Percentiles rank a stretch among this genome's conserved stretches.
phyloP scores from a whole-genome alignment of 2,113 vertebrate species.

The Oncorhynchus masou region DNA sequence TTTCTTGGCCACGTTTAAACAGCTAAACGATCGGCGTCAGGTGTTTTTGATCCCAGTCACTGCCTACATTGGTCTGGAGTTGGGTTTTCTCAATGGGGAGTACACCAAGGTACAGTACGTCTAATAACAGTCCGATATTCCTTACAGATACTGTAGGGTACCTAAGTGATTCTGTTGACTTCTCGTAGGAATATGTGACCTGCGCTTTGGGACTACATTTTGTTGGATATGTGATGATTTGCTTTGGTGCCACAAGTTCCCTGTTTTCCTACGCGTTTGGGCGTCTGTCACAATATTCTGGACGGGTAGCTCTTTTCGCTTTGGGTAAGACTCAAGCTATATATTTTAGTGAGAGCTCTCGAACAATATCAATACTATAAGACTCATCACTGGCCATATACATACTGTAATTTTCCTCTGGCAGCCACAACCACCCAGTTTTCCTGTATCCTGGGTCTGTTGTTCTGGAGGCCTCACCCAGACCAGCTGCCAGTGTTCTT shows the following conservation, averaged over 20 bases:
- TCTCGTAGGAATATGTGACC: constrained; percentile 65
- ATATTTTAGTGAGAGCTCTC: no score
- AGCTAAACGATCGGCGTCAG: constrained; percentile 81
- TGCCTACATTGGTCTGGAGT: constrained; percentile 90
- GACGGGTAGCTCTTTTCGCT: constrained; percentile 72
- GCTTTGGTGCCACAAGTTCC: constrained; percentile 84
- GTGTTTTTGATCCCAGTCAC: constrained; percentile 86
- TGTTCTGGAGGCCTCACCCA: constrained; percentile 83
- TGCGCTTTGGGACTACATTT: constrained; percentile 89
- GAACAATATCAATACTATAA: no score
- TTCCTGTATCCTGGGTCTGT: constrained; percentile 71
- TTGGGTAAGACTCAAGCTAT: constrained; percentile 73
- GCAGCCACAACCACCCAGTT: constrained; percentile 76
- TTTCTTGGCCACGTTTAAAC: constrained; percentile 83
- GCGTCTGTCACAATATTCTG: constrained; percentile 77
- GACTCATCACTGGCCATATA: no score
- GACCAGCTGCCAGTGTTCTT: constrained; percentile 81
- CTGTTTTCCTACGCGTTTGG: constrained; percentile 83
- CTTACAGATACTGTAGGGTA: no score
- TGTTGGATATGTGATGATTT: constrained; percentile 90
- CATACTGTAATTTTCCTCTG: neutral
- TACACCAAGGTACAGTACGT: constrained; percentile 83
- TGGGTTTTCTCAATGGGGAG: constrained; percentile 90
- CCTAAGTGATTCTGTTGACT: no score
- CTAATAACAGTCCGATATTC: no score